Base-by-base conservation (phyloP, 1,140 invertebrate species). In the Delia radicum region DNA sequence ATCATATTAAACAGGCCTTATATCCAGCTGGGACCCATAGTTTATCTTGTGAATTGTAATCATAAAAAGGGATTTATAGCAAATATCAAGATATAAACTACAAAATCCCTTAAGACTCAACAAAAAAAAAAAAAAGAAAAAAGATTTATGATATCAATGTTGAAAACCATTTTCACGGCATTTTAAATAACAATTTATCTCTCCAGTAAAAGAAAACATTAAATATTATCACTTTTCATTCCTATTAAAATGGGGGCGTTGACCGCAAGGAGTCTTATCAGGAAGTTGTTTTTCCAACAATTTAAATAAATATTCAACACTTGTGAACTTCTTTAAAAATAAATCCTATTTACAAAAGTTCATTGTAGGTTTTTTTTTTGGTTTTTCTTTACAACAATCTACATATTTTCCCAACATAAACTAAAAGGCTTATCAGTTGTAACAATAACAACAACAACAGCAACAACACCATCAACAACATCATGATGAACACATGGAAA, bases 281-380 rank as follows among this genome's bases (percentile, higher is more conserved):
- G 18, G n/a, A 55, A 18, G 48, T 21, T 21, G 48, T 55, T 2
- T 55, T 55, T 21, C n/a, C 18, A 21, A 8, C 48, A 8, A 24
- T 55, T 21, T 18, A 15, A 12, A 48, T n/a, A 48, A n/a, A 24
- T 55, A 21, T 55, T 55, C 48, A 55, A 55, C 48, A 55, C 48
- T 55, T 55, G n/a, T n/a, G 48, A 55, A 55, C 3, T 21, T 21
- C 48, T 55, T 55, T 18, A 21, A 55, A 55, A 55, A 55, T 55
- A 55, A 55, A 55, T 55, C 48, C 48, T 55, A 55, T 55, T 55
- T 55, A 55, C 48, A 55, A 55, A 21, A 55, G 48, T 55, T 55
- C 48, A 55, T 6, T 48, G 46, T 48, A n/a, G 46, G 15, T 48
- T 13, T 48, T 48, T 2, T 48, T 48, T 13, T 48, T 18, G 0